phyloP scores from a whole-genome alignment of 2,888 invertebrate genomes.

The Choristoneura rosaceana region DNA sequence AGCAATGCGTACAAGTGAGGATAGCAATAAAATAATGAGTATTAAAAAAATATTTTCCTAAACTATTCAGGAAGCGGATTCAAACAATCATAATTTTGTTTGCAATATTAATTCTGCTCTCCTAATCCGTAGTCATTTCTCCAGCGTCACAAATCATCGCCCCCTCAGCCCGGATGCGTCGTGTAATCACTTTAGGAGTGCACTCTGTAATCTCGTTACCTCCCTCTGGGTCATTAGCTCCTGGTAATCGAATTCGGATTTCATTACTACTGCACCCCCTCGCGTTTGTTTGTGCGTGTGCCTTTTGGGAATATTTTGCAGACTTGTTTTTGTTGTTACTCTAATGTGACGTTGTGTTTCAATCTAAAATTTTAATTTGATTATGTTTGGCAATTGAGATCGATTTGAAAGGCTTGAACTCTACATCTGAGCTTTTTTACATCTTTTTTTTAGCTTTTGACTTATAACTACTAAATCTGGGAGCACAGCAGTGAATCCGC shows the following conservation, averaged over 20 bases:
- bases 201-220: constrained; percentile 64
- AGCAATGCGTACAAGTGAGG: too few relatives aligned
- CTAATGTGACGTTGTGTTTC: constrained; percentile 38
- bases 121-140: constrained; percentile 25
- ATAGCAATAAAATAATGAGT: too few relatives aligned
- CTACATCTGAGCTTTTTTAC: too few relatives aligned
- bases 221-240: constrained; percentile 66
- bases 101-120: constrained; percentile 37
- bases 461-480: too few relatives aligned
- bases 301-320: constrained; percentile 44
- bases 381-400: not conserved
- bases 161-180: constrained; percentile 47
- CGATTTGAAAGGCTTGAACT: not conserved
- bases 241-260: constrained; percentile 74
- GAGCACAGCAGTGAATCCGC: too few relatives aligned
- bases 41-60: too few relatives aligned
- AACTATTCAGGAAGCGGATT: not conserved
- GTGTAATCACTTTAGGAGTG: constrained; percentile 68
- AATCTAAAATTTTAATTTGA: constrained; percentile 30
- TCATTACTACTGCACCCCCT: constrained; percentile 65
- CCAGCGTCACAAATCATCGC: constrained; percentile 60
- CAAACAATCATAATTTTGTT: constrained; percentile 35
- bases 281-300: constrained; percentile 45
- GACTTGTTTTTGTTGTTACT: constrained; percentile 31
- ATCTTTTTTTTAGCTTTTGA: too few relatives aligned